Conservation (phyloP, 2,888 invertebrate species). For the Uloborus plumipes region DNA sequence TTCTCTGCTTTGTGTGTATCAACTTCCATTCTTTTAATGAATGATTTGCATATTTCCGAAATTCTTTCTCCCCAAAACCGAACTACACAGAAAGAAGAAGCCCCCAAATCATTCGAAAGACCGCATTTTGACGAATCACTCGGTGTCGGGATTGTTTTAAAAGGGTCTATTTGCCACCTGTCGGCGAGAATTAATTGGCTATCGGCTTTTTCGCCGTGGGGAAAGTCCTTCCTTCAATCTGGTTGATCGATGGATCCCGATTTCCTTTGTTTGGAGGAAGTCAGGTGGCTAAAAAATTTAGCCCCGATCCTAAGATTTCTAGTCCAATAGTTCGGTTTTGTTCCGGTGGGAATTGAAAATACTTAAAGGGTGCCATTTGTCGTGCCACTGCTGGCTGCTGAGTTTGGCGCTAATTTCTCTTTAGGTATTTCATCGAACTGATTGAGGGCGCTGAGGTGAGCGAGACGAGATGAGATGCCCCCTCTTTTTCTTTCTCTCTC, state of each 20-base stretch:
- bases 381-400: neutral
- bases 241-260: slow-evolving; percentile 22
- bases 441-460: neutral
- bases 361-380: slow-evolving; percentile 22
- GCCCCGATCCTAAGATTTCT: neutral
- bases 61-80: no score
- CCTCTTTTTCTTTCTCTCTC: neutral
- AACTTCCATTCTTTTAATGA: no score
- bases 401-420: neutral
- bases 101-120: no score
- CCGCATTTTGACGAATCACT: no score
- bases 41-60: no score
- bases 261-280: slow-evolving; percentile 8
- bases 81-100: no score
- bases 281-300: slow-evolving; percentile 18
- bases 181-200: slow-evolving; percentile 38
- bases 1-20: no score
- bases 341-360: slow-evolving; percentile 40
- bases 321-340: neutral
- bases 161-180: neutral
- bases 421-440: neutral
- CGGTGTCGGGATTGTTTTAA: no score
- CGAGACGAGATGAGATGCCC: neutral
- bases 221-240: slow-evolving; percentile 5
- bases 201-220: slow-evolving; percentile 31